These are phyloP conservation scores for Pollachius pollachius DNA, from an alignment of 2,113 vertebrate species.

Conservation along the genomic window DNA sequence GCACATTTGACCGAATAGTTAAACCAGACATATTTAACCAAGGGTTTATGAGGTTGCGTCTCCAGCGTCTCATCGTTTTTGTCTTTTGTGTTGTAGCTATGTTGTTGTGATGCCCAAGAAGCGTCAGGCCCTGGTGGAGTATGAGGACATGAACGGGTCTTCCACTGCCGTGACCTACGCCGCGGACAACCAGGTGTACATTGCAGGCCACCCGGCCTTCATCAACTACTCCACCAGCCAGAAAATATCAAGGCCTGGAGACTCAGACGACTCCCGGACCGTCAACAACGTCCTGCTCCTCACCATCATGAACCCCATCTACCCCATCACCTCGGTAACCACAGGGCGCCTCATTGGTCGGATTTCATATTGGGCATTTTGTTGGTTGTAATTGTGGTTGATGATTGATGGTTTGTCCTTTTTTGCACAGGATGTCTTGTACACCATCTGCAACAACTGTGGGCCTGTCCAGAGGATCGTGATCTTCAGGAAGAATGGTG, in stretches of 20 bases:
- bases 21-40: background rate
- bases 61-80: background rate
- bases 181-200: constrained; percentile 94
- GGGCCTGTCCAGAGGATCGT: constrained; percentile 95
- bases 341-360: background rate
- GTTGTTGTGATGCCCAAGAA: constrained; percentile 99
- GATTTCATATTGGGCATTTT: too few species aligned
- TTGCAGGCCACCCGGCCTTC: constrained; percentile 89
- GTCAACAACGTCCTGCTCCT: constrained; percentile 94
- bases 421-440: constrained; percentile 86
- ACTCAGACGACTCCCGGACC: constrained; percentile 84
- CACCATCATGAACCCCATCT: constrained; percentile 94
- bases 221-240: constrained; percentile 98
- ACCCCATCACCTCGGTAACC: constrained; percentile 86
- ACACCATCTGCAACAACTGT: constrained; percentile 96
- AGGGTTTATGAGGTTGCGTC: too few species aligned
- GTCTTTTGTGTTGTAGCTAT: constrained; percentile 70
- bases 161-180: constrained; percentile 94
- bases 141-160: constrained; percentile 90
- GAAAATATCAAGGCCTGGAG: constrained; percentile 93
- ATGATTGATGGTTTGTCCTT: too few species aligned
- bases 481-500: constrained; percentile 96
- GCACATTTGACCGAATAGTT: background rate
- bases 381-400: too few species aligned
- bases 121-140: constrained; percentile 91